These are phyloP conservation scores for Montipora foliosa DNA, from an alignment of 64 coral and sea anemone species.

Conservation along the genomic window DNA sequence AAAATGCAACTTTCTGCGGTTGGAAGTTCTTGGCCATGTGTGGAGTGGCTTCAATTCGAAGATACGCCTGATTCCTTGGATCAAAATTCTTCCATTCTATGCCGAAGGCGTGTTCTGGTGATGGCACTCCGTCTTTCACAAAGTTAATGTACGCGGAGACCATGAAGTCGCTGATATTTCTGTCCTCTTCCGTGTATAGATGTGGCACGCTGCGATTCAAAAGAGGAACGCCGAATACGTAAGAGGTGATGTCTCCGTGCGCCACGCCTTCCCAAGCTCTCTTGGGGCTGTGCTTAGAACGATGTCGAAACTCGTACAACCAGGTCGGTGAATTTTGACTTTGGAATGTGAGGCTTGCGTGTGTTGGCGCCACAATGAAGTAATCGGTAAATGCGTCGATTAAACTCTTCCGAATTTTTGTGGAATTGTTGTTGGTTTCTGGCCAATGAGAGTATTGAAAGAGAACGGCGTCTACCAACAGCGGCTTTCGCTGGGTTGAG, in stretches of 20 bases:
- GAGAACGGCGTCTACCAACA: conserved; percentile 42
- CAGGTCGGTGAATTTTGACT: conserved; percentile 52
- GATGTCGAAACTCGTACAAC: conserved; percentile 81
- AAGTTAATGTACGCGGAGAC: conserved; percentile 83
- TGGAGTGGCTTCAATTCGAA: conserved; percentile 50
- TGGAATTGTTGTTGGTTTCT: conserved; percentile 30
- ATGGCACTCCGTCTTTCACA: conserved; percentile 79
- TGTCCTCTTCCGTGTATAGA: conserved; percentile 65
- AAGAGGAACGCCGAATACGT: conserved; percentile 87
- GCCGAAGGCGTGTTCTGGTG: conserved; percentile 29
- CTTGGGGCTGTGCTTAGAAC: conserved; percentile 30
- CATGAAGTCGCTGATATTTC: conserved; percentile 76
- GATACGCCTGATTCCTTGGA: conserved; percentile 26
- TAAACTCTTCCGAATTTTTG: conserved; percentile 72
- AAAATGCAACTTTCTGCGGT: conserved; percentile 85
- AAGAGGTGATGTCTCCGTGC: conserved; percentile 78
- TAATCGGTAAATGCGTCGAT: conserved; percentile 80
- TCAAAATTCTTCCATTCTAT: conserved; percentile 64
- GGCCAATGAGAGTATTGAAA: conserved; percentile 87
- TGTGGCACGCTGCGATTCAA: conserved; percentile 27
- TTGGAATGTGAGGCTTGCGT: conserved; percentile 68
- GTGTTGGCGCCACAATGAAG: conserved; percentile 78
- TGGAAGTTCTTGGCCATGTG: conserved; percentile 68
- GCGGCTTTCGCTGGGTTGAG: not conserved
- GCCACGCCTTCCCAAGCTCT: conserved; percentile 60